Percentiles rank a stretch among this genome's conserved stretches.
These are phyloP conservation scores for Peromyscus melanophrys DNA, from an alignment of 2,797 vertebrate species.

Conservation along the genomic window DNA sequence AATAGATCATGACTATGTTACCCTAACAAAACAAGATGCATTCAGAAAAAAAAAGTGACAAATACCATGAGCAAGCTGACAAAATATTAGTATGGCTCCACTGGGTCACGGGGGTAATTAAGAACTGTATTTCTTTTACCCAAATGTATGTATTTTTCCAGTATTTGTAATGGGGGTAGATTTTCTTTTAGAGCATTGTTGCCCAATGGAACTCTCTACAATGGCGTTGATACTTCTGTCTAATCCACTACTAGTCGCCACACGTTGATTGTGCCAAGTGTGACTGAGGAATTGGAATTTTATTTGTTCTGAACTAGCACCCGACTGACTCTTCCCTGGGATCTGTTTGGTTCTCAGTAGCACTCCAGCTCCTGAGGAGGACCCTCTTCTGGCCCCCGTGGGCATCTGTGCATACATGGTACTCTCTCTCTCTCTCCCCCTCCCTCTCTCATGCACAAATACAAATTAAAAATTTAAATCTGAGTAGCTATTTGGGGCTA, in stretches of 20 bases:
- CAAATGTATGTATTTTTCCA: conserved; percentile 17
- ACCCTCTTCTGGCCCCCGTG: background rate
- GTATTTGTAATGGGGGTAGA: background rate
- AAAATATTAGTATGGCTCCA: conserved; percentile 36
- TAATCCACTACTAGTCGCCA: background rate
- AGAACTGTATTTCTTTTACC: conserved; percentile 20
- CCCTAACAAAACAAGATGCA: conserved; percentile 38
- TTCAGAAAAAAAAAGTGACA: background rate
- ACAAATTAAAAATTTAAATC: background rate
- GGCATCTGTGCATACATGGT: background rate
- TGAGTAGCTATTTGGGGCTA: background rate
- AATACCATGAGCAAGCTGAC: background rate
- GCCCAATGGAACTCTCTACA: background rate
- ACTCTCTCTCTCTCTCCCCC: background rate
- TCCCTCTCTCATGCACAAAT: background rate
- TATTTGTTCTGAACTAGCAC: background rate
- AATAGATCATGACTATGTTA: background rate
- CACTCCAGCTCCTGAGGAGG: background rate
- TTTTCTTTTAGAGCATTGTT: background rate
- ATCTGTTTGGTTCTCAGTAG: background rate
- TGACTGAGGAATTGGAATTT: background rate
- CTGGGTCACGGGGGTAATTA: background rate
- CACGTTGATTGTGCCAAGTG: background rate
- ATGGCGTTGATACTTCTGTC: background rate
- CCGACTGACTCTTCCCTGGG: background rate